Base-by-base conservation (phyloP, 1,140 invertebrate species). In the Bactericera cockerelli region DNA sequence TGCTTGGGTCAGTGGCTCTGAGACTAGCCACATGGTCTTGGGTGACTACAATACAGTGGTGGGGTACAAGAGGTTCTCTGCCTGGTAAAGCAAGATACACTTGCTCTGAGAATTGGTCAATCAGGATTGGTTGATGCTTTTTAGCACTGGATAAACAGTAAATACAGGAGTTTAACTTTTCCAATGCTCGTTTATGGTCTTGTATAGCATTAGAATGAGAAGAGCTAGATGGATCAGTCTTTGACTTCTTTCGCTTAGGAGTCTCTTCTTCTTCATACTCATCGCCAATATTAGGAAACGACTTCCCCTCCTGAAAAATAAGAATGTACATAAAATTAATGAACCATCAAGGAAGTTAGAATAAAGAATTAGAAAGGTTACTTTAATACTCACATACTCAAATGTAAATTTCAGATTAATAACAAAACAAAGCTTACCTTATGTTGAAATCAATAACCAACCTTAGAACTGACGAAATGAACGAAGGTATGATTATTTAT, bases 261-360 rank as follows among this genome's bases (percentile, higher is more conserved):
- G 28, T 13, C 4, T 80, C 74, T 61, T 86, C 84, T 67, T 82
- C 82, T 24, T 84, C 78, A 68, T 94, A 92, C 64, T 90, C 79
- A 68, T 95, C 91, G 73, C 94, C 92, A 58, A 94, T 74, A 69
- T 92, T 67, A 74, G 73, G 26, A 81, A 78, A 77, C 85, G 76
- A 77, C 87, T 67, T 68, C 77, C 74, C 77, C 83, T 71, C 72
- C 82, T 70, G 22, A 6, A n/a, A 49, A 49, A n/a, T n/a, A n/a
- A n/a, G n/a, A n/a, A n/a, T n/a, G n/a, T n/a, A n/a, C n/a, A n/a
- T n/a, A n/a, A n/a, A n/a, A n/a, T n/a, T n/a, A n/a, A n/a, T n/a
- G n/a, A n/a, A n/a, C n/a, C n/a, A n/a, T n/a, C n/a, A n/a, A n/a
- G n/a, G n/a, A n/a, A n/a, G n/a, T n/a, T n/a, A n/a, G n/a, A n/a